These are phyloP conservation scores for Otus sunia DNA, from an alignment of 2,113 vertebrate species.

Conservation along the genomic window DNA sequence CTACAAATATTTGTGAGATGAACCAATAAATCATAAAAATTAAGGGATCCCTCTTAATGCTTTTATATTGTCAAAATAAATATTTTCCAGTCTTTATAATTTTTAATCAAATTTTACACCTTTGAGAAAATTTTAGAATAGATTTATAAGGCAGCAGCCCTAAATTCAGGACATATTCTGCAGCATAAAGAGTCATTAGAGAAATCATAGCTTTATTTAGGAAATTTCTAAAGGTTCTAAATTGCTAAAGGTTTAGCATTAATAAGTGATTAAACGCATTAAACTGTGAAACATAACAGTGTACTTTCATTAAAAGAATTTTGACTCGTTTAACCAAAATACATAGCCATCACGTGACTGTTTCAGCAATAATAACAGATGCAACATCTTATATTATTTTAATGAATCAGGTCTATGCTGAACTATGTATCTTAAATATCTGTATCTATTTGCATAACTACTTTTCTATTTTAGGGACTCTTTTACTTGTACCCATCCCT, in stretches of 20 bases:
- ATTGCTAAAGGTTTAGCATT: not conserved
- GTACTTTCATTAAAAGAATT: not conserved
- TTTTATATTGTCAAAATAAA: not conserved
- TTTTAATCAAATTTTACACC: not conserved
- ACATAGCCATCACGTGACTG: not conserved
- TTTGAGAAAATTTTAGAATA: not conserved
- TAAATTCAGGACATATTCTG: not conserved
- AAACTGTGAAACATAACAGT: not conserved
- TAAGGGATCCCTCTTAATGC: not conserved
- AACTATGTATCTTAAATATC: not conserved
- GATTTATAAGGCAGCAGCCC: not conserved
- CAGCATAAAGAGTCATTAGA: not conserved
- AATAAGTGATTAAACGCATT: not conserved
- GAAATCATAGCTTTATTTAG: not conserved
- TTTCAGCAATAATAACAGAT: not conserved
- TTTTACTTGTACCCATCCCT: not conserved
- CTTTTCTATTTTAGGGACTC: not conserved
- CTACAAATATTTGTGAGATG: not conserved
- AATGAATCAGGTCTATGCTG: not conserved
- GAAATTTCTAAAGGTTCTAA: not conserved
- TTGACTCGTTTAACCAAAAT: not conserved
- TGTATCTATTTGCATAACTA: not conserved
- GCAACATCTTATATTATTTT: not conserved
- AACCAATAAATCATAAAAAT: not conserved
- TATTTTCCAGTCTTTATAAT: not conserved